Evolutionary conservation across 2,113 vertebrate species (phyloP).

Genomic region (Semicossyphus pulcher): DNA sequence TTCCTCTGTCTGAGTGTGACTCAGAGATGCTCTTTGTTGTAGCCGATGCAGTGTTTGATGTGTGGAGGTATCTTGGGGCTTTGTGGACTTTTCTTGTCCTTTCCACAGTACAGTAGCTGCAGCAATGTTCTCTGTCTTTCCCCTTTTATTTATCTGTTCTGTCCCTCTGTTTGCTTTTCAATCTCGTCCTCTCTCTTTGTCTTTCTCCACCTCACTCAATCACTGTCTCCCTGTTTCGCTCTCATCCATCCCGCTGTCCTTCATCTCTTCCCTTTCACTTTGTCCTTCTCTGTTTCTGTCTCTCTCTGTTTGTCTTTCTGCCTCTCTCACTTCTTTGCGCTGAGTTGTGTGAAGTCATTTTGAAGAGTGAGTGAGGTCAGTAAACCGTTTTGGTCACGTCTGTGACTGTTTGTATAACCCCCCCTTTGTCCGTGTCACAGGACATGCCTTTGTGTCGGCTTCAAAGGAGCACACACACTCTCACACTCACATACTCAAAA

Average conservation of each 20-base stretch:
- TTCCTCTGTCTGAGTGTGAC: conserved; percentile 55
- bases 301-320: background rate
- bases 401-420: conserved; percentile 67
- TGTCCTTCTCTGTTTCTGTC: conserved; percentile 19
- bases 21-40: conserved; percentile 54
- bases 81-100: conserved; percentile 43
- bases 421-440: conserved; percentile 67
- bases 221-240: conserved; percentile 2
- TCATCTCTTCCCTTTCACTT: conserved; percentile 13
- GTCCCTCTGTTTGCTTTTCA: background rate
- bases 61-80: conserved; percentile 40
- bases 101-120: conserved; percentile 30
- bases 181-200: background rate
- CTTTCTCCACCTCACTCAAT: conserved; percentile 3
- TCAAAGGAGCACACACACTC: conserved; percentile 51
- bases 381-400: conserved; percentile 46
- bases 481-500: conserved; percentile 20
- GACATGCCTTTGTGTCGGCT: conserved; percentile 60
- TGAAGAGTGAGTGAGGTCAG: conserved; percentile 17
- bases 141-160: conserved; percentile 3
- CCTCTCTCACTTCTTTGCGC: background rate
- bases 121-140: background rate
- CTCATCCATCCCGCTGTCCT: conserved; percentile 1
- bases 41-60: conserved; percentile 44
- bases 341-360: conserved; percentile 8